Evolutionary conservation across 1,140 invertebrate species (phyloP), one percentile per base, ranked within the genome.

Genomic region (Halesus radiatus): DNA sequence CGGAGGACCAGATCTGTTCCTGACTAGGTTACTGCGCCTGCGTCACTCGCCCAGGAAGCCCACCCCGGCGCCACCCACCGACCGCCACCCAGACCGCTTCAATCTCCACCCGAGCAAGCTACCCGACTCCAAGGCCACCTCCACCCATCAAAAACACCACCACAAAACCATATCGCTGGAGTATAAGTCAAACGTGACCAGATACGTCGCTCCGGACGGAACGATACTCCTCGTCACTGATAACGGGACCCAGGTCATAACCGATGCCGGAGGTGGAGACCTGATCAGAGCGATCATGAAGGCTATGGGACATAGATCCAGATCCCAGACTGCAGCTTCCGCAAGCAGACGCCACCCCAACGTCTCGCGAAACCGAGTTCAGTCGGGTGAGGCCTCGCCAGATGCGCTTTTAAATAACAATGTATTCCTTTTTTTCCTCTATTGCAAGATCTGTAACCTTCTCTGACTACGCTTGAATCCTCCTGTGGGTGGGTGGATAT

Each of bases 181-280:
- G 32, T 83, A 77, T 80, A 83, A 83, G 32, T 81, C 82, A 20
- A 83, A 83, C 78, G 77, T 83, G 80, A 89, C 88, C 26, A 87
- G 88, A 77, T 89, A 89, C 85, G 86, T 88, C 52, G 87, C 88
- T 72, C 86, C 88, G 29, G 88, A 90, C 82, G 89, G 89, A 85
- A 88, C 88, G 82, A 87, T 89, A 85, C 87, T 90, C 84, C 86
- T 90, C 77, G 87, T 90, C 85, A 89, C 89, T 82, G 88, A 89
- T 85, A 90, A 90, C 80, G 89, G 89, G 80, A 90, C 89, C 53
- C 84, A 88, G 83, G 88, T 90, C 86, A 87, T 90, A 86, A 89
- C 88, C 3, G 86, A 88, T 76, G 87, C 88, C 74, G 88, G 88
- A 62, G 88, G 88, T 80, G 89, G 88, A 79, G 89, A 88, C 84